phyloP scores from a whole-genome alignment of 2,797 vertebrate species.

The Neosalanx taihuensis region DNA sequence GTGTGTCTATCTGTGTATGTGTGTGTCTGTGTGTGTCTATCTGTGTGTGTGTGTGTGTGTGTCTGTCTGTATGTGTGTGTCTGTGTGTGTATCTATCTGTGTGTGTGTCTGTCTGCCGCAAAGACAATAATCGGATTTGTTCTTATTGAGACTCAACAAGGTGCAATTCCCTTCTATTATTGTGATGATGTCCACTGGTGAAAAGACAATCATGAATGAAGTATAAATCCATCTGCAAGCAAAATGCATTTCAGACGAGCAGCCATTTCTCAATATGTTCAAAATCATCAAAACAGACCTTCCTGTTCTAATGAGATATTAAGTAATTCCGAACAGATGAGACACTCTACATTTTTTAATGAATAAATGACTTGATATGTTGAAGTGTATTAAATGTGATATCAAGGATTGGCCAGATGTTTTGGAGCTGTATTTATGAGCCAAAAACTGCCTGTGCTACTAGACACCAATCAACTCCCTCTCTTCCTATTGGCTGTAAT shows the following conservation, averaged over 20 bases:
- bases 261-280: constrained; percentile 15
- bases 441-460: constrained; percentile 41
- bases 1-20: too few species aligned
- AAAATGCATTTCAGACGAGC: neutral
- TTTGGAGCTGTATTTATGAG: constrained; percentile 58
- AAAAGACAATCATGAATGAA: neutral
- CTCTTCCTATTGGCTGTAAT: constrained; percentile 54
- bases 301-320: constrained; percentile 29
- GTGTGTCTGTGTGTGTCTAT: too few species aligned
- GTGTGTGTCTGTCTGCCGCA: too few species aligned
- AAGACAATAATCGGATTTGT: neutral
- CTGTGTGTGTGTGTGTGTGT: too few species aligned
- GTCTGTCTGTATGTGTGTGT: too few species aligned
- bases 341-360: constrained; percentile 34
- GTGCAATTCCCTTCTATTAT: neutral
- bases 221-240: neutral
- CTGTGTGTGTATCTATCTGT: too few species aligned
- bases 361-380: constrained; percentile 52
- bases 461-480: constrained; percentile 56
- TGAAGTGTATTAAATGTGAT: constrained; percentile 36
- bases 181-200: neutral
- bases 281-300: constrained; percentile 36
- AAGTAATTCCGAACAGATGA: constrained; percentile 36
- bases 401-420: constrained; percentile 55
- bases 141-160: neutral